Conservation (phyloP, 2,888 invertebrate species). For the Mallateleia sp. region DNA sequence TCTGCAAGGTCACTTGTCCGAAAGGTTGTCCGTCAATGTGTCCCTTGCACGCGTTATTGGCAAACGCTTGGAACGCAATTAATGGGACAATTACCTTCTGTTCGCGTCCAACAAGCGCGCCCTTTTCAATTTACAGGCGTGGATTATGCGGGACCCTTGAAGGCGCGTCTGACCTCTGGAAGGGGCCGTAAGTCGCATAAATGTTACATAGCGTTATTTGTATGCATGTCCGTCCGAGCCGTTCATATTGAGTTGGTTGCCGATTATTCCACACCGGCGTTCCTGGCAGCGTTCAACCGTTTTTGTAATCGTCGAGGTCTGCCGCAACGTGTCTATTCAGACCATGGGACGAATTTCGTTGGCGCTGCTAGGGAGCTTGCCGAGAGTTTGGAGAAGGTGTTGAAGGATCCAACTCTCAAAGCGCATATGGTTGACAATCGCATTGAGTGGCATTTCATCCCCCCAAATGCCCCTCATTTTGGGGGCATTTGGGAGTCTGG, state of each 20-base stretch:
- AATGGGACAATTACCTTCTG: not conserved
- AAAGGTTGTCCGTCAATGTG: not conserved
- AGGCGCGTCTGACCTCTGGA: too few relatives aligned
- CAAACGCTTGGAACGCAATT: not conserved
- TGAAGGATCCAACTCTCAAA: not conserved
- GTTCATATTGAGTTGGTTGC: conserved; percentile 81
- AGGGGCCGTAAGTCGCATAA: conserved; percentile 70
- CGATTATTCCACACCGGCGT: conserved; percentile 77
- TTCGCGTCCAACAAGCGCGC: not conserved
- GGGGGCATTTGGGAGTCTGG: conserved; percentile 4
- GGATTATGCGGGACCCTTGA: too few relatives aligned
- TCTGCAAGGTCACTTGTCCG: not conserved
- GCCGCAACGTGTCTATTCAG: conserved; percentile 73
- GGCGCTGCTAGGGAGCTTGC: conserved; percentile 79
- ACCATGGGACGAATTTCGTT: conserved; percentile 83
- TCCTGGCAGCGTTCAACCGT: conserved; percentile 78
- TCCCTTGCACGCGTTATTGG: not conserved
- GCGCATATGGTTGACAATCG: not conserved
- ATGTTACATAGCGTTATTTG: conserved; percentile 79
- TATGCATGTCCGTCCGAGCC: conserved; percentile 80
- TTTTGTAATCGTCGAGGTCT: conserved; percentile 79
- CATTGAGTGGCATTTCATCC: conserved; percentile 19
- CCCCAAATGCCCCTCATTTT: too few relatives aligned
- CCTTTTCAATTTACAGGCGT: conserved; percentile 60
- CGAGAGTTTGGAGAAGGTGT: not conserved